A percentile compares a stretch with the other conserved stretches of the same genome.
These are phyloP conservation scores for Fabriciana adippe DNA, from an alignment of 2,888 invertebrate species.

Conservation along the genomic window DNA sequence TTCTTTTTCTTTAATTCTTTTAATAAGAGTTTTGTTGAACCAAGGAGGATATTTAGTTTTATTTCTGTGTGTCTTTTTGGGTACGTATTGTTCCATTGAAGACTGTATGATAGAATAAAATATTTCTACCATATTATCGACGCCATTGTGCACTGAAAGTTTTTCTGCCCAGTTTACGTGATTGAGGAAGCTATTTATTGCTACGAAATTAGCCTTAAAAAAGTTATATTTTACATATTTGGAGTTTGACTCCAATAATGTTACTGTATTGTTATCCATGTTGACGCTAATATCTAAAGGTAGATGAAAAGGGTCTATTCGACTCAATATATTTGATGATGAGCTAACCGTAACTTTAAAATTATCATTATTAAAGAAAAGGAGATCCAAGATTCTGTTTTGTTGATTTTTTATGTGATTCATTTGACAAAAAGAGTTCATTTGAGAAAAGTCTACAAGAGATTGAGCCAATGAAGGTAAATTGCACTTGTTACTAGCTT, in stretches of 20 bases:
- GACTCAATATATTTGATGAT: no score
- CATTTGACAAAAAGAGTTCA: slow-evolving; percentile 6
- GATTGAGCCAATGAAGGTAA: slow-evolving; percentile 8
- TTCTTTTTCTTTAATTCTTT: slow-evolving; percentile 5
- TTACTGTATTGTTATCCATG: neutral
- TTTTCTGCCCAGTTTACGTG: no score
- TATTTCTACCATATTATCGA: neutral
- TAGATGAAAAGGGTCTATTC: slow-evolving; percentile 1
- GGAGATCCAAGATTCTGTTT: slow-evolving; percentile 1
- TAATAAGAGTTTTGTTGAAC: slow-evolving; percentile 40
- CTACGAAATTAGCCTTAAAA: no score
- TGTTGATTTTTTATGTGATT: slow-evolving; percentile 11
- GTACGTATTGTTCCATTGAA: neutral
- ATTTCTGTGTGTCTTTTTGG: neutral
- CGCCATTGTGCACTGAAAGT: no score
- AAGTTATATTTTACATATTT: neutral
- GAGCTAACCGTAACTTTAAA: no score
- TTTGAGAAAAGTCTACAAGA: slow-evolving; percentile 5
- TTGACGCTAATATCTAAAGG: slow-evolving; percentile 11
- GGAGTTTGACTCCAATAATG: slow-evolving; percentile 4
- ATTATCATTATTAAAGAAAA: no score
- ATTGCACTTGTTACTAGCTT: neutral
- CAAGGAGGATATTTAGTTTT: neutral
- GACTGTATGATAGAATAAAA: slow-evolving; percentile 2
- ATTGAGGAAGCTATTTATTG: no score